These are phyloP conservation scores for Pogonocichla stellata DNA, from an alignment of 2,113 vertebrate genomes.

Conservation along the genomic window DNA sequence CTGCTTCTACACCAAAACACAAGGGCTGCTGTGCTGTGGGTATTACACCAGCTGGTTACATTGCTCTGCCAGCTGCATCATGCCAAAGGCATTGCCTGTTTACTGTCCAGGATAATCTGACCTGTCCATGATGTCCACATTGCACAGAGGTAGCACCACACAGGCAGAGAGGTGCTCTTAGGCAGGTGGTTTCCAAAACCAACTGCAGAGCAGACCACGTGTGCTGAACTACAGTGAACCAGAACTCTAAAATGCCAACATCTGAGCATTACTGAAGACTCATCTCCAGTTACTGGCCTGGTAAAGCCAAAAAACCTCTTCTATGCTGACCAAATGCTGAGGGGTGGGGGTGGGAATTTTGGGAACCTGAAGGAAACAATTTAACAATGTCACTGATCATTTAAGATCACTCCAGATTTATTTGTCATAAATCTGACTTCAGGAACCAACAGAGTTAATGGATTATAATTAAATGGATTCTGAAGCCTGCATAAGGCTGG, in stretches of 20 bases:
- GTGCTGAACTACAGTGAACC: not conserved
- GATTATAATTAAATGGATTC: not conserved
- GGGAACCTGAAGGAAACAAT: not conserved
- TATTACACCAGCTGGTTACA: not conserved
- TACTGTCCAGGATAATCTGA: not conserved
- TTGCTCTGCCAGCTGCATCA: accelerated
- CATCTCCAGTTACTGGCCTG: not conserved
- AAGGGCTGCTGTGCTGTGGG: not conserved
- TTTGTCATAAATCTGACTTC: not conserved
- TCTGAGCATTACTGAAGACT: not conserved
- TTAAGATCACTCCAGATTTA: not conserved
- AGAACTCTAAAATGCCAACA: accelerated
- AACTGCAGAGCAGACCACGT: accelerated
- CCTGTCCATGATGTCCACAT: not conserved
- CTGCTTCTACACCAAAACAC: not conserved
- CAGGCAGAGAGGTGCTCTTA: not conserved
- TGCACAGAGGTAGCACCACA: accelerated
- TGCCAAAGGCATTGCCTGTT: not conserved
- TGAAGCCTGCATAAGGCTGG: not conserved
- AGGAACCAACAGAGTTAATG: not conserved
- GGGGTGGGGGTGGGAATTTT: not conserved
- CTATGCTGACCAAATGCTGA: not conserved
- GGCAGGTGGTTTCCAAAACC: not conserved
- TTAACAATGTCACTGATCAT: not conserved
- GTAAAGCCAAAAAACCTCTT: not conserved